Percentiles rank a stretch among this genome's conserved stretches.
Evolutionary conservation across 1,140 invertebrate species (phyloP).

Genomic region (Halesus radiatus): DNA sequence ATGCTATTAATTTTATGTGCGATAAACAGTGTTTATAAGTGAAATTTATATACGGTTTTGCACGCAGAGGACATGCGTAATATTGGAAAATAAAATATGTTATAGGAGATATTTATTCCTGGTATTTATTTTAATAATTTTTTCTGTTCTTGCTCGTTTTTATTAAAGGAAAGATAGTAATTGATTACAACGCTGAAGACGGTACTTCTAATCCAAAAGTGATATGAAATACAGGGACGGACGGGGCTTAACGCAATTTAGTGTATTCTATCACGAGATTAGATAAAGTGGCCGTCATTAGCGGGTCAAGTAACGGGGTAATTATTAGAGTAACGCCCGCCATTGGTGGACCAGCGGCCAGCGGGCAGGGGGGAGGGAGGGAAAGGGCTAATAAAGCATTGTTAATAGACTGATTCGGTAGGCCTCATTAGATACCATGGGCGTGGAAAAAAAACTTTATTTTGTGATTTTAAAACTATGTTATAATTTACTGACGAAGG

Average conservation of each 20-base stretch:
- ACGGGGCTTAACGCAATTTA: conserved; percentile 8
- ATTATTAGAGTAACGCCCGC: conserved; percentile 2
- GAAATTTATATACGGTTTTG: too few relatives aligned
- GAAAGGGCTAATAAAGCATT: conserved; percentile 6
- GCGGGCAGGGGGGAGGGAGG: background rate
- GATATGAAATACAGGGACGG: background rate
- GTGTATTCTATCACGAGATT: conserved; percentile 26
- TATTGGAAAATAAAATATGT: too few relatives aligned
- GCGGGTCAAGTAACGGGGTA: conserved; percentile 14
- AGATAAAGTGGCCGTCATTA: conserved; percentile 17
- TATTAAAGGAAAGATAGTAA: too few relatives aligned
- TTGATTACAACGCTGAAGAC: background rate
- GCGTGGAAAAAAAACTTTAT: background rate
- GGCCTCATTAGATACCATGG: conserved; percentile 2
- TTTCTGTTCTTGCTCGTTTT: too few relatives aligned
- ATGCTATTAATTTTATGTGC: too few relatives aligned
- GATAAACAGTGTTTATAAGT: too few relatives aligned
- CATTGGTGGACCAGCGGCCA: conserved; percentile 2
- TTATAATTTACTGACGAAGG: too few relatives aligned
- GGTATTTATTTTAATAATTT: too few relatives aligned
- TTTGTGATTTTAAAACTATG: too few relatives aligned
- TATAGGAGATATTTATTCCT: too few relatives aligned
- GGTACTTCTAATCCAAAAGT: background rate
- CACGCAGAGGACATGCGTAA: too few relatives aligned
- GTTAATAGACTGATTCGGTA: conserved; percentile 5